phyloP scores from a whole-genome alignment of 2,888 invertebrate genomes.

The Homarus gammarus region DNA sequence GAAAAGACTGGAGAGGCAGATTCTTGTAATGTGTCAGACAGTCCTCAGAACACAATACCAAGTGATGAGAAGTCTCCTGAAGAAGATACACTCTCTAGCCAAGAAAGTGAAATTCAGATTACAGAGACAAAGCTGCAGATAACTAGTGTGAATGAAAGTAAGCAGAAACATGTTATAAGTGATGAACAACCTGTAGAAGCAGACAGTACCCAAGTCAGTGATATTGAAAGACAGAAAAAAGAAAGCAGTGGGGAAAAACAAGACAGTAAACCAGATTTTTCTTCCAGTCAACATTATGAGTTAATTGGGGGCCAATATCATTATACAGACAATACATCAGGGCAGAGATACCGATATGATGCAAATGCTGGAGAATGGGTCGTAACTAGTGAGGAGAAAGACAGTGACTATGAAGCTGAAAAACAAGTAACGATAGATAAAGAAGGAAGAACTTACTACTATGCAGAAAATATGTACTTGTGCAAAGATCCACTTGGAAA shows the following conservation, averaged over 20 bases:
- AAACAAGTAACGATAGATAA: slow-evolving; percentile 53
- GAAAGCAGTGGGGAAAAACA: neutral
- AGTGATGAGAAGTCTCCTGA: neutral
- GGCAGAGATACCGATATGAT: slow-evolving; percentile 59
- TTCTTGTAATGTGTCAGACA: neutral
- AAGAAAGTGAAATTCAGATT: neutral
- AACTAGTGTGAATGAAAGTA: neutral
- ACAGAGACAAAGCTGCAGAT: neutral
- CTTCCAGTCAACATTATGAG: slow-evolving; percentile 49
- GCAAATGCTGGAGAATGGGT: slow-evolving; percentile 53
- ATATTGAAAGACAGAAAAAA: neutral
- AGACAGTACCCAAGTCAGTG: neutral
- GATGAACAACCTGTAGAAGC: neutral
- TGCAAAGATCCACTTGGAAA: slow-evolving; percentile 69
- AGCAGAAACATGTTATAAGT: neutral
- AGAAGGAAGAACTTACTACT: slow-evolving; percentile 74
- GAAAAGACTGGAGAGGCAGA: neutral
- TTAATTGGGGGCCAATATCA: slow-evolving; percentile 64
- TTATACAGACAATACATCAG: slow-evolving; percentile 61
- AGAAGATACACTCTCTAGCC: neutral
- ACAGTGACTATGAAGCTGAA: slow-evolving; percentile 1
- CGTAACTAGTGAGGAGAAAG: neutral
- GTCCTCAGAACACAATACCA: neutral
- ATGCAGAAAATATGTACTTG: slow-evolving; percentile 67
- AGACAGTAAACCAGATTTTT: neutral